Conservation (phyloP, 2,888 invertebrate species). For the Hirtodrosophila histrioides region DNA sequence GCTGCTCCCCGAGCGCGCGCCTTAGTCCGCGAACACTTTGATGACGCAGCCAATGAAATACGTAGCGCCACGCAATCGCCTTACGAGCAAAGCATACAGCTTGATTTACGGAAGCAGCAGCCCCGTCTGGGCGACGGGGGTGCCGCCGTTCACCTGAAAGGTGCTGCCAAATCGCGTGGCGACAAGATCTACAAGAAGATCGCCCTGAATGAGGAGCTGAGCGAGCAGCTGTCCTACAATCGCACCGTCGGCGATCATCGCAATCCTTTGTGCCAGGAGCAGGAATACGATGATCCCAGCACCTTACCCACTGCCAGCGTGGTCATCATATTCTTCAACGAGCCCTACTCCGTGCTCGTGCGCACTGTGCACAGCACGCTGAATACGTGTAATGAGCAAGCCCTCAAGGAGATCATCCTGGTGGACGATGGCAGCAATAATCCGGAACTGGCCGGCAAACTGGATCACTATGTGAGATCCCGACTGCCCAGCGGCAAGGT, state of each 20-base stretch:
- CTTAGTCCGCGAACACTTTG: constrained; percentile 2
- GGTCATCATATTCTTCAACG: constrained; percentile 95
- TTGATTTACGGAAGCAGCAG: constrained; percentile 88
- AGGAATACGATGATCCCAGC: constrained; percentile 86
- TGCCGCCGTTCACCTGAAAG: constrained; percentile 87
- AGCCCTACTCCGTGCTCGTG: constrained; percentile 93
- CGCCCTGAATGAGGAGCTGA: constrained; percentile 94
- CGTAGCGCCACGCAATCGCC: constrained; percentile 58
- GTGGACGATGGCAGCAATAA: constrained; percentile 97
- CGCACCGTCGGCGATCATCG: constrained; percentile 86
- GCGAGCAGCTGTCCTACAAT: constrained; percentile 94
- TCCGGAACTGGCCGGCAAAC: constrained; percentile 89
- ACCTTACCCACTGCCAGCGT: constrained; percentile 90
- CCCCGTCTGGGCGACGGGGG: constrained; percentile 90
- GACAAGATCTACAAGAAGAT: constrained; percentile 91
- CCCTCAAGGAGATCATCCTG: constrained; percentile 94
- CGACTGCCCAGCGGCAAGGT: constrained; percentile 89
- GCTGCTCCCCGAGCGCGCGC: constrained; percentile 33
- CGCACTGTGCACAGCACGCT: constrained; percentile 91
- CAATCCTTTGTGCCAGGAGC: constrained; percentile 79
- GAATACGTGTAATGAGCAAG: constrained; percentile 87
- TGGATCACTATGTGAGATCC: constrained; percentile 92
- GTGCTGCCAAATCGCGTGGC: constrained; percentile 87
- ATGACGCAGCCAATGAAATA: constrained; percentile 69
- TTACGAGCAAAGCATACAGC: constrained; percentile 84